Evolutionary conservation across 2,113 vertebrate species (phyloP).

Genomic region (Noctilio leporinus): DNA sequence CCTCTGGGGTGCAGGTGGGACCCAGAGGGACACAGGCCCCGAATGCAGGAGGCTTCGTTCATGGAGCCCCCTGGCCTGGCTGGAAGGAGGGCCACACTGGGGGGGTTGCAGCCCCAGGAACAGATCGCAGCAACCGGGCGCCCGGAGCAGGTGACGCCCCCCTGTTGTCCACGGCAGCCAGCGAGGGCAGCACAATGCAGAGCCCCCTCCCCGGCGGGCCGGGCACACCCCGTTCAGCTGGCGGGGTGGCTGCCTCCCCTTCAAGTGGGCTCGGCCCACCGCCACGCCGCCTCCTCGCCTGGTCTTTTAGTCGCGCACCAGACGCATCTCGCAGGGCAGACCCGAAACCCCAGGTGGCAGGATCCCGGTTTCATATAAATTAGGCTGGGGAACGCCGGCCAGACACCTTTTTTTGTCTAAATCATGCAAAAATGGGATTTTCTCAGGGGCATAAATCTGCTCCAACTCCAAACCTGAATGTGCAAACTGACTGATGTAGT

Average conservation of each 20-base stretch:
- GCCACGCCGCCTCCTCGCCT: neutral
- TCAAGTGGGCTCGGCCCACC: constrained; percentile 1
- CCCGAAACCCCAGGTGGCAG: constrained; percentile 60
- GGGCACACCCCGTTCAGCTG: constrained; percentile 35
- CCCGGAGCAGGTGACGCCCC: neutral
- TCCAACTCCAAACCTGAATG: constrained; percentile 50
- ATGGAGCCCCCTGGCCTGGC: neutral
- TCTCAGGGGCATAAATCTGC: constrained; percentile 68
- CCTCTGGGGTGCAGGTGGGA: neutral
- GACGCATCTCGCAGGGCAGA: constrained; percentile 56
- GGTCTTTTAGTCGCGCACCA: constrained; percentile 44
- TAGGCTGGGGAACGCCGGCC: constrained; percentile 32
- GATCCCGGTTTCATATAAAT: constrained; percentile 64
- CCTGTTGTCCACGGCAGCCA: constrained; percentile 34
- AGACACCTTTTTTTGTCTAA: constrained; percentile 58
- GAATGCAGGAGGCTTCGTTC: neutral
- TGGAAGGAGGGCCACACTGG: neutral
- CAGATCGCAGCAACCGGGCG: constrained; percentile 32
- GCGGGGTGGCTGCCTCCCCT: constrained; percentile 2
- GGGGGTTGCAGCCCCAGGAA: neutral
- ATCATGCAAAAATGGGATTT: constrained; percentile 70
- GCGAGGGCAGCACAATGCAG: neutral
- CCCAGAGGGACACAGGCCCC: neutral
- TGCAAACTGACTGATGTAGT: constrained; percentile 51
- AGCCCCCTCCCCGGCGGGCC: constrained; percentile 17